Evolutionary conservation across 2,113 vertebrate species (phyloP).

Genomic region (Drymodes brunneopygia): DNA sequence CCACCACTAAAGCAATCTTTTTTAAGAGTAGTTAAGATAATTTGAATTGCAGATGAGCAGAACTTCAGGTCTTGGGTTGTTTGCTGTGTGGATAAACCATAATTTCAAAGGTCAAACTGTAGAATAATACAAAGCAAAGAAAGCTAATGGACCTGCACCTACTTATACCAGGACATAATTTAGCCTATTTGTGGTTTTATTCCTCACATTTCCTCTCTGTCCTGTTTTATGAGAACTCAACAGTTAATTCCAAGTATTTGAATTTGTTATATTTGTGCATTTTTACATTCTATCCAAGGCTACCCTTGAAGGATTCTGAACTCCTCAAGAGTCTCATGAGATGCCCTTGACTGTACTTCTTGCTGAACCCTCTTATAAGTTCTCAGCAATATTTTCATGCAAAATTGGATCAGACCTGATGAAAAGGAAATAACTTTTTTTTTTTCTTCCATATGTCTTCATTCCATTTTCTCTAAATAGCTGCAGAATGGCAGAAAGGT

Average conservation of each 20-base stretch:
- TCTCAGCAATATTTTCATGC: not conserved
- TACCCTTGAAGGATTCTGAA: not conserved
- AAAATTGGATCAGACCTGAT: not conserved
- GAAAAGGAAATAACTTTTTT: not conserved
- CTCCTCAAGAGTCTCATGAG: not conserved
- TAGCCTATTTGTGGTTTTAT: not conserved
- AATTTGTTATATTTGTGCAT: not conserved
- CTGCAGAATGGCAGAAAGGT: not conserved
- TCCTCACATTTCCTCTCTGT: not conserved
- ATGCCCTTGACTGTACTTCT: not conserved
- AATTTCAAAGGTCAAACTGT: not conserved
- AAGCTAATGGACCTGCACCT: not conserved
- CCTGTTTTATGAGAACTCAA: not conserved
- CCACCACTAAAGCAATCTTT: not conserved
- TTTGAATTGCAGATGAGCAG: not conserved
- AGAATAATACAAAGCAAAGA: not conserved
- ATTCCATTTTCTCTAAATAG: not conserved
- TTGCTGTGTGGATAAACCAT: not conserved
- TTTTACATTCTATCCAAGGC: not conserved
- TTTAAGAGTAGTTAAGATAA: not conserved
- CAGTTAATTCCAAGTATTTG: not conserved
- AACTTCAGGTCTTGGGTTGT: not conserved
- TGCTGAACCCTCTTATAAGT: not conserved
- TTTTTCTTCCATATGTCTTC: not conserved
- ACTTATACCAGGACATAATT: not conserved